A percentile compares a stretch with the other conserved stretches of the same genome.
Evolutionary conservation across 2,797 vertebrate species (phyloP).

Genomic region (Cyclopterus lumpus): DNA sequence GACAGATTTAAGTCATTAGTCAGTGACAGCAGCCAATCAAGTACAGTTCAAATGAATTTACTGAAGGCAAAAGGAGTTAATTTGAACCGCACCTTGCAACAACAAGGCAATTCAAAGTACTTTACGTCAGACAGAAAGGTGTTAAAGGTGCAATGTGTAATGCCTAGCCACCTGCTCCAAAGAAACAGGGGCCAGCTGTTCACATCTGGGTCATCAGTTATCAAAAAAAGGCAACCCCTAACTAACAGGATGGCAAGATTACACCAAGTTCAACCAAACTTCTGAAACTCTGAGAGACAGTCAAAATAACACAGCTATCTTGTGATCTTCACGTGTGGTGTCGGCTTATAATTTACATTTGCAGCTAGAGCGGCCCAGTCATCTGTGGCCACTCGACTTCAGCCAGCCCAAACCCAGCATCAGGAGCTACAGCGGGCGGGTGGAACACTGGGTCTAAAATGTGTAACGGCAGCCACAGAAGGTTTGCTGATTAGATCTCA

Average conservation of each 20-base stretch:
- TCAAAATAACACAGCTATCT: not conserved
- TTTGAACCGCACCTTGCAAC: not conserved
- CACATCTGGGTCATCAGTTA: not conserved
- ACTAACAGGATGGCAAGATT: not conserved
- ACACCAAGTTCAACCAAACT: not conserved
- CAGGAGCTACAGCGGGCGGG: too few relatives aligned
- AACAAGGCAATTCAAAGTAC: not conserved
- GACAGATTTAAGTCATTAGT: slow-evolving; percentile 9
- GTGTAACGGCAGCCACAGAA: not conserved
- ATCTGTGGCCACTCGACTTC: too few relatives aligned
- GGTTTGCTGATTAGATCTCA: not conserved
- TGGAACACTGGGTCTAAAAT: not conserved
- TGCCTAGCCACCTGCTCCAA: not conserved
- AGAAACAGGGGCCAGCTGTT: not conserved
- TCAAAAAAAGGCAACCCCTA: not conserved
- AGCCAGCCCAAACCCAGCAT: too few relatives aligned
- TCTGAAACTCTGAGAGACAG: too few relatives aligned
- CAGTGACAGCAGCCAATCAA: not conserved
- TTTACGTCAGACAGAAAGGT: not conserved
- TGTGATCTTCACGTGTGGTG: not conserved
- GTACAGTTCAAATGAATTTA: not conserved
- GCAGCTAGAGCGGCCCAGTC: too few relatives aligned
- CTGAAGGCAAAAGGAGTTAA: not conserved
- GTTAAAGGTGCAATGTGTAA: not conserved
- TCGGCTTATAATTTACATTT: not conserved